phyloP scores from a whole-genome alignment of 1,140 invertebrate species.

The Drosophila gunungcola region DNA sequence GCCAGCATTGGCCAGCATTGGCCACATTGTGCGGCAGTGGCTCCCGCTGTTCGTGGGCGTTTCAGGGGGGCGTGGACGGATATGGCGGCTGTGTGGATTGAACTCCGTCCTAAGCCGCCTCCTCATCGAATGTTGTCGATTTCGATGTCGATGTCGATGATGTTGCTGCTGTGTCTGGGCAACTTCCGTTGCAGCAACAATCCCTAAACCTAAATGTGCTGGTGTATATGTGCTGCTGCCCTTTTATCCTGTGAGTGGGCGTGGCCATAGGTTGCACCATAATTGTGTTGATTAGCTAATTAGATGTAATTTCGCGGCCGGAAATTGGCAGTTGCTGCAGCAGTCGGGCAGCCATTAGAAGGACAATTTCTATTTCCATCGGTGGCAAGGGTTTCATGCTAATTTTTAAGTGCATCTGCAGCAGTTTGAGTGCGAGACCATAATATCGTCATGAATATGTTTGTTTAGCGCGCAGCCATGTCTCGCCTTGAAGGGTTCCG shows the following conservation, averaged over 20 bases:
- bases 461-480: slow-evolving; percentile 62
- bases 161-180: slow-evolving; percentile 46
- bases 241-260: slow-evolving; percentile 4
- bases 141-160: slow-evolving; percentile 16
- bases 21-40: slow-evolving; percentile 27
- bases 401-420: slow-evolving; percentile 62
- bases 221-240: slow-evolving; percentile 5
- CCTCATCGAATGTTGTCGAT: slow-evolving; percentile 32
- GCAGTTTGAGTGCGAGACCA: slow-evolving; percentile 25
- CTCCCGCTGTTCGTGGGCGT: not conserved
- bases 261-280: slow-evolving; percentile 44
- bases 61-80: slow-evolving; percentile 20
- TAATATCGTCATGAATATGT: slow-evolving; percentile 81
- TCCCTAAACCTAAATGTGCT: not conserved
- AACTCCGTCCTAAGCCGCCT: slow-evolving; percentile 28
- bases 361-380: slow-evolving; percentile 33
- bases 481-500: slow-evolving; percentile 36
- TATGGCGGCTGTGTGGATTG: slow-evolving; percentile 34
- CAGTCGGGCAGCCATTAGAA: slow-evolving; percentile 36
- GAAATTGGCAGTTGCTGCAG: slow-evolving; percentile 72
- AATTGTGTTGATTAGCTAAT: slow-evolving; percentile 82
- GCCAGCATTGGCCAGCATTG: slow-evolving; percentile 24
- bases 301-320: slow-evolving; percentile 78
- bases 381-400: slow-evolving; percentile 16
- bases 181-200: slow-evolving; percentile 52